Conservation (phyloP, 2,113 vertebrate genomes). For the Equus quagga region DNA sequence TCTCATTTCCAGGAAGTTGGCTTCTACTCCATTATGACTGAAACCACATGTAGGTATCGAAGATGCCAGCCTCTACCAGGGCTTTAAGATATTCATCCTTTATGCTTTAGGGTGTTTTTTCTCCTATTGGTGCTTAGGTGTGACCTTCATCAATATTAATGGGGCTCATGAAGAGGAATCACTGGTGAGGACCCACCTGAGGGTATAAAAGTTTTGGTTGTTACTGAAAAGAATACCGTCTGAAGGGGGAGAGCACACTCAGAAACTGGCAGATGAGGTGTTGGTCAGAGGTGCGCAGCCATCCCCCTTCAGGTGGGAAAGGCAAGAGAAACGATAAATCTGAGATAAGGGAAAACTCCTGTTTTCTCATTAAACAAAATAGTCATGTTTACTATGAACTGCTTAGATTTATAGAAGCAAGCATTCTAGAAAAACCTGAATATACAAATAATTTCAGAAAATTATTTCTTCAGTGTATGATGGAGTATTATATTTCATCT, state of each 20-base stretch:
- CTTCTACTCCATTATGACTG: not conserved
- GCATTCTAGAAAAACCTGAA: not conserved
- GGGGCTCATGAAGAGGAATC: not conserved
- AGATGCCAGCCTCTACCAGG: not conserved
- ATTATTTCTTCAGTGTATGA: slow-evolving; percentile 1
- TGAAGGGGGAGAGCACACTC: slow-evolving; percentile 7
- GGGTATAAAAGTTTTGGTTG: not conserved
- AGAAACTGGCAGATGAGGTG: slow-evolving; percentile 17
- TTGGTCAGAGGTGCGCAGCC: not conserved
- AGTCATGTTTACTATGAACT: slow-evolving; percentile 13
- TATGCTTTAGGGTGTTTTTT: not conserved
- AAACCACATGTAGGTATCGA: not conserved
- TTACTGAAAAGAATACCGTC: slow-evolving; percentile 14
- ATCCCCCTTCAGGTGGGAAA: not conserved
- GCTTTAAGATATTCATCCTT: not conserved
- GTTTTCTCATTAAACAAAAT: slow-evolving; percentile 36
- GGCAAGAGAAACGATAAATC: not conserved
- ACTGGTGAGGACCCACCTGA: not conserved
- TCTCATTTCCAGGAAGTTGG: not conserved
- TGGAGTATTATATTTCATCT: slow-evolving; percentile 20
- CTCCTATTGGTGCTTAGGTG: not conserved
- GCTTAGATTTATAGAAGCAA: slow-evolving; percentile 29
- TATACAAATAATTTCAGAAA: not conserved
- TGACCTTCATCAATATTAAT: not conserved
- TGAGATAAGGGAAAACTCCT: not conserved